Percentiles rank a stretch among this genome's conserved stretches.
phyloP scores from a whole-genome alignment of 2,888 invertebrate species.

The Tuta absoluta region DNA sequence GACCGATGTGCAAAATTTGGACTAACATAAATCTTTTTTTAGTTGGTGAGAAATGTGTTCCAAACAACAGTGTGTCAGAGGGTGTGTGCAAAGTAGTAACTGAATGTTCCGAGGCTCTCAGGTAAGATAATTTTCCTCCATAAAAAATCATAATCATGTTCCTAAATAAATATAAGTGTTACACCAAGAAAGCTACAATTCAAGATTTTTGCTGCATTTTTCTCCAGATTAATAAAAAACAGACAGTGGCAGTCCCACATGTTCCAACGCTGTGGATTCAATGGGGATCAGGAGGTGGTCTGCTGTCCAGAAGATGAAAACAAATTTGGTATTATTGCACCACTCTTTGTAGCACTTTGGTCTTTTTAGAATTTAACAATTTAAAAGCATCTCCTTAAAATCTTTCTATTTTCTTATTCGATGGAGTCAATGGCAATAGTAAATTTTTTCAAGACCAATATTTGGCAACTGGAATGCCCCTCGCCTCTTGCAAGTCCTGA shows the following conservation, averaged over 20 bases:
- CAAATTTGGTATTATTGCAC: conserved; percentile 49
- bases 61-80: conserved; percentile 46
- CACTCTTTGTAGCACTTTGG: neutral
- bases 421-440: too few species aligned
- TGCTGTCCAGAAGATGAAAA: conserved; percentile 64
- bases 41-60: conserved; percentile 63
- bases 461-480: too few species aligned
- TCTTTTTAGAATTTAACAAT: neutral
- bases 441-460: too few species aligned
- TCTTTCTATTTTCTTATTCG: too few species aligned
- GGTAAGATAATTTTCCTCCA: conserved; percentile 45
- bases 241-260: conserved; percentile 32
- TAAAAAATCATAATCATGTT: too few species aligned
- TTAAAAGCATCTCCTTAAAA: too few species aligned
- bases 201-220: too few species aligned
- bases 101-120: conserved; percentile 58
- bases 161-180: too few species aligned
- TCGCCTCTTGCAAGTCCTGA: too few species aligned
- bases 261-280: conserved; percentile 70
- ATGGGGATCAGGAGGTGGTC: conserved; percentile 64
- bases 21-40: conserved; percentile 28
- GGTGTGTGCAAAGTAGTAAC: conserved; percentile 56
- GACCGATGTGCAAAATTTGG: neutral
- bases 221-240: conserved; percentile 49
- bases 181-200: too few species aligned